Evolutionary conservation across 2,113 vertebrate species (phyloP).

Genomic region (Myodes glareolus): DNA sequence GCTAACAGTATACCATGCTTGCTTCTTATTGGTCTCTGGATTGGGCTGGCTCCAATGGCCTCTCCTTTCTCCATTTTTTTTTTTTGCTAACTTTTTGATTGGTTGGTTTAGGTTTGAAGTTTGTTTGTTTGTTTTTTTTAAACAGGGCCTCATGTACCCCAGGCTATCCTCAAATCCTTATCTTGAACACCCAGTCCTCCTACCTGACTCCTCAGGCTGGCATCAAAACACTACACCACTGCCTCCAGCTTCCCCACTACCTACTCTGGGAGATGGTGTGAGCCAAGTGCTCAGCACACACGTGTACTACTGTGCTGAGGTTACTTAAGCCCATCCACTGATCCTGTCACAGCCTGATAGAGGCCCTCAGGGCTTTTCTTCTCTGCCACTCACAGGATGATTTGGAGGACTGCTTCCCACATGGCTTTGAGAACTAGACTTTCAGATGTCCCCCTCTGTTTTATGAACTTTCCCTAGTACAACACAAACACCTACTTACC

Average conservation of each 20-base stretch:
- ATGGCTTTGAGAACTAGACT: not conserved
- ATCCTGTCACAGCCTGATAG: not conserved
- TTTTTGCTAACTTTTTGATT: not conserved
- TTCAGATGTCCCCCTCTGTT: not conserved
- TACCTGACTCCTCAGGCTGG: not conserved
- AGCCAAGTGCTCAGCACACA: not conserved
- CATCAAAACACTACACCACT: too few relatives aligned
- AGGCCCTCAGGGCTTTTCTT: not conserved
- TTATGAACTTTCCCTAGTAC: not conserved
- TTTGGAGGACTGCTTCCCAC: not conserved
- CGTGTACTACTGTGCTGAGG: too few relatives aligned
- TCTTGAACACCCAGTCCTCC: not conserved
- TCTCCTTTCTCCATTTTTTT: not conserved
- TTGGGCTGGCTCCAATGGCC: not conserved
- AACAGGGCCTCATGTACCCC: not conserved
- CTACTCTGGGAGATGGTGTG: not conserved
- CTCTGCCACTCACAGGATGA: not conserved
- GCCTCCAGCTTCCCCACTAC: not conserved
- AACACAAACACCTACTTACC: not conserved
- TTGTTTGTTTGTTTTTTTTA: not conserved
- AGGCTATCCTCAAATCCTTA: not conserved
- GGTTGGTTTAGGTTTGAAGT: not conserved
- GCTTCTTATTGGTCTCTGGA: not conserved
- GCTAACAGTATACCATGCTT: not conserved
- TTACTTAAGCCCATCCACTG: not conserved